Evolutionary conservation across 2,113 vertebrate genomes (phyloP), one percentile per base, ranked within the genome.

Genomic region (Lepus europaeus): DNA sequence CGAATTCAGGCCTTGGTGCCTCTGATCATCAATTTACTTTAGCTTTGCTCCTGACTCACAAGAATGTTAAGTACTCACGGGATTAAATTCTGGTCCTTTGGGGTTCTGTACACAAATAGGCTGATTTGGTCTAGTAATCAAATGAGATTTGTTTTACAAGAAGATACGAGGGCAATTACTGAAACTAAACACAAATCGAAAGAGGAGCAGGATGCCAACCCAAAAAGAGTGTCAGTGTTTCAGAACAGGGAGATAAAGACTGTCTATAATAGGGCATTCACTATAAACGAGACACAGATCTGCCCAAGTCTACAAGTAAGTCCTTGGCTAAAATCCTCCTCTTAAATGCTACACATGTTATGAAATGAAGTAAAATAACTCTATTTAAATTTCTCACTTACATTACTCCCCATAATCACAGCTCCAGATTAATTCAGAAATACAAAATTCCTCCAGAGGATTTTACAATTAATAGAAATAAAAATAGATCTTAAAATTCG

Each of bases 71-170:
- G n/a, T 64, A 89, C 95, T 86, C 78, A 53, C 72, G 95, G 90
- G 93, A 97, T 95, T 96, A 85, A 93, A 92, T 64, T 86, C 20
- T 31, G 66, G 64, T 97, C 95, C 87, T 88, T 93, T 88, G 73
- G 66, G 76, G 74, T 92, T 94, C 69, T 95, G 69, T 95, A 87
- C 92, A 97, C 87, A 97, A 96, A 96, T 77, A 96, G 86, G 81
- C 63, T 94, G 90, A 96, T 94, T 90, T 94, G 64, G 74, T 95
- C 93, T 96, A 79, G 92, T 93, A 96, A 97, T 96, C 95, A 97
- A 97, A 93, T 94, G 78, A 96, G 69, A 96, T 95, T 94, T 96
- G 95, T 93, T 96, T 93, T 89, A 95, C 70, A 90, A 77, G n/a
- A 92, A 95, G 88, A 90, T 94, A 83, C 1, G 4, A 84, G 61